Percentiles rank a stretch among this genome's conserved stretches.
phyloP scores from a whole-genome alignment of 2,113 vertebrate species.

The Vidua macroura region DNA sequence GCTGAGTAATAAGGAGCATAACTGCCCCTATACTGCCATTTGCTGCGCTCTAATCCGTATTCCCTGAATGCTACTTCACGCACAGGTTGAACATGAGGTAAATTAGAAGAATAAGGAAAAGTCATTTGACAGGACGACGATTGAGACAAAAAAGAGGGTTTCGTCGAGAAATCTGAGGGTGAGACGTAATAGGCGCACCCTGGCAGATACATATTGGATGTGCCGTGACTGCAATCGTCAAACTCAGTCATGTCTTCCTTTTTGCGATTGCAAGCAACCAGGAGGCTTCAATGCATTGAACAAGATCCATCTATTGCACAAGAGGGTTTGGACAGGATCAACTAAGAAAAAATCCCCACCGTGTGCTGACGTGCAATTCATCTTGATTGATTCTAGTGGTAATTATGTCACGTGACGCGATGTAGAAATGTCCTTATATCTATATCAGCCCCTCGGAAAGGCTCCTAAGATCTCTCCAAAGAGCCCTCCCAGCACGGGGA shows the following conservation, averaged over 20 bases:
- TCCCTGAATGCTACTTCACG: conserved; percentile 96
- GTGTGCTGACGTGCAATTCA: conserved; percentile 98
- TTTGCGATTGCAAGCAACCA: conserved; percentile 80
- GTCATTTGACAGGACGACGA: conserved; percentile 94
- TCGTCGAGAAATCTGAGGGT: conserved; percentile 92
- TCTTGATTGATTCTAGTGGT: conserved; percentile 99
- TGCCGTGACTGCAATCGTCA: conserved; percentile 92
- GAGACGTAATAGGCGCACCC: conserved; percentile 97
- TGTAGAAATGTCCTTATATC: conserved; percentile 99
- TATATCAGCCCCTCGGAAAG: conserved; percentile 94
- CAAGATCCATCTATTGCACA: conserved; percentile 97
- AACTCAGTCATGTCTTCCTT: conserved; percentile 96
- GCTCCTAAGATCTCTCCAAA: conserved; percentile 77
- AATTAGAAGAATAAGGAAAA: conserved; percentile 95
- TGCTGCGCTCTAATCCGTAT: conserved; percentile 93
- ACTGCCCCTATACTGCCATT: conserved; percentile 93
- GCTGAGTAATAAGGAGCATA: conserved; percentile 93
- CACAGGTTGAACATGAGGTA: conserved; percentile 95
- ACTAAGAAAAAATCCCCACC: conserved; percentile 94
- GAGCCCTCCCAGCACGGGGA: conserved; percentile 80
- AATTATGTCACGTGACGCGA: conserved; percentile 99
- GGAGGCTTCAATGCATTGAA: conserved; percentile 88
- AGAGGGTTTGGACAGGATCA: conserved; percentile 90
- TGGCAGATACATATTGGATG: conserved; percentile 96
- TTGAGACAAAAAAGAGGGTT: conserved; percentile 94